Evolutionary conservation across 1,140 invertebrate genomes (phyloP).

Genomic region (Brachystomella parvula): DNA sequence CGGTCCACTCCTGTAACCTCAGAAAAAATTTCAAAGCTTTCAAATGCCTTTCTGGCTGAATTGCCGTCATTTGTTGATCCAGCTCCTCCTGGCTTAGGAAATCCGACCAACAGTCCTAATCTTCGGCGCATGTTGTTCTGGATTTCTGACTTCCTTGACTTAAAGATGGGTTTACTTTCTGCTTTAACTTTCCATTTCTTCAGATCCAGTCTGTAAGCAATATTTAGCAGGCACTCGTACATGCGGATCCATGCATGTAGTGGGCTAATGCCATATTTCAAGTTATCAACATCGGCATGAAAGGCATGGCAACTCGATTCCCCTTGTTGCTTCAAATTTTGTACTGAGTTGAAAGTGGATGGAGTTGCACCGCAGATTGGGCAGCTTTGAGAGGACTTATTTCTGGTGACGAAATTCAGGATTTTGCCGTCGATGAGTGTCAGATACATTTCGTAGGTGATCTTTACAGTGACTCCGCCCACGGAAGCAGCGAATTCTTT

Average conservation of each 20-base stretch:
- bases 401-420: slow-evolving; percentile 12
- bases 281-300: neutral
- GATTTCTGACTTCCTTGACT: slow-evolving; percentile 11
- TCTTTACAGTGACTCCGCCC: neutral
- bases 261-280: slow-evolving; percentile 16
- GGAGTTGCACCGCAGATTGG: slow-evolving; percentile 23
- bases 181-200: slow-evolving; percentile 11
- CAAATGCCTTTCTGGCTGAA: slow-evolving; percentile 26
- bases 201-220: slow-evolving; percentile 19
- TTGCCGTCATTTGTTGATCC: slow-evolving; percentile 29
- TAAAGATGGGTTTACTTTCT: neutral
- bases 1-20: slow-evolving; percentile 19
- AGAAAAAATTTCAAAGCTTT: slow-evolving; percentile 5
- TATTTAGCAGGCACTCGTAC: slow-evolving; percentile 19
- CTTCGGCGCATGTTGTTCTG: neutral
- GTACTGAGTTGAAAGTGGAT: slow-evolving; percentile 2
- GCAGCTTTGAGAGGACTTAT: neutral
- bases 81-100: slow-evolving; percentile 15
- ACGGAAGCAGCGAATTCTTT: neutral
- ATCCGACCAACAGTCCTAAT: slow-evolving; percentile 28
- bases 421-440: slow-evolving; percentile 36
- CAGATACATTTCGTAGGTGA: slow-evolving; percentile 19
- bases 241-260: slow-evolving; percentile 26
- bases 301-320: neutral
- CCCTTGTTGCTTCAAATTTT: neutral